phyloP scores from a whole-genome alignment of 2,888 invertebrate genomes.

The Ashinkailepas kermadecensis region DNA sequence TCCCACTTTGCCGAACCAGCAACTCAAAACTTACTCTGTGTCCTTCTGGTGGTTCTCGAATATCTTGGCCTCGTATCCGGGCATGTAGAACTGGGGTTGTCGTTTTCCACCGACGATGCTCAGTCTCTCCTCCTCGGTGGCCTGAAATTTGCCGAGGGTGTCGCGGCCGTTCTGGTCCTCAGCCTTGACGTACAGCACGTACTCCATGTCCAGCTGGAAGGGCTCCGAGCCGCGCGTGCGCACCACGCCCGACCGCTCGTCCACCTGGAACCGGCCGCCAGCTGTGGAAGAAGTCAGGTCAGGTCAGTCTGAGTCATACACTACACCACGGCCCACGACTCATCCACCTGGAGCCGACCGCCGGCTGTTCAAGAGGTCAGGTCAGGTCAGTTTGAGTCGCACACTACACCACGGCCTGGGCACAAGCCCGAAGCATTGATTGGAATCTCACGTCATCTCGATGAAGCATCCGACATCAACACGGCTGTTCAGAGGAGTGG shows the following conservation, averaged over 20 bases:
- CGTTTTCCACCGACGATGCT: slow-evolving; percentile 96
- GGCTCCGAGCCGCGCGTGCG: slow-evolving; percentile 83
- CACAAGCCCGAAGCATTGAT: too few relatives aligned
- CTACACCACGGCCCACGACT: neutral
- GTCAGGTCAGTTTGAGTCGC: too few relatives aligned
- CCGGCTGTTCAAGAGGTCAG: too few relatives aligned
- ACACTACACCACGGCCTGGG: neutral
- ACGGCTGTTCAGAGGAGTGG: too few relatives aligned
- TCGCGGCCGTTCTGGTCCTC: slow-evolving; percentile 90
- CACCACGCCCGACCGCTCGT: slow-evolving; percentile 85
- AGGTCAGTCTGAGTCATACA: neutral
- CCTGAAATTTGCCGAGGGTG: slow-evolving; percentile 81
- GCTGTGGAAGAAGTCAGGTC: slow-evolving; percentile 41
- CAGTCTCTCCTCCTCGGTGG: slow-evolving; percentile 80
- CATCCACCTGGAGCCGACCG: neutral
- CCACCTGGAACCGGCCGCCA: slow-evolving; percentile 68
- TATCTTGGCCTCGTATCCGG: slow-evolving; percentile 88
- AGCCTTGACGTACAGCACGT: slow-evolving; percentile 90
- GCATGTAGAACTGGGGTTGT: slow-evolving; percentile 95
- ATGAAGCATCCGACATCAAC: too few relatives aligned
- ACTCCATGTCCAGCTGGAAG: slow-evolving; percentile 92
- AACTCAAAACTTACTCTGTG: slow-evolving; percentile 70
- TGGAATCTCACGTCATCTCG: too few relatives aligned
- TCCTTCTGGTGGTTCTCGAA: slow-evolving; percentile 95
- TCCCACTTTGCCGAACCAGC: too few relatives aligned